Percentiles rank a stretch among this genome's conserved stretches.
Evolutionary conservation across 2,888 invertebrate species (phyloP).

Genomic region (Slavum lentiscoides): DNA sequence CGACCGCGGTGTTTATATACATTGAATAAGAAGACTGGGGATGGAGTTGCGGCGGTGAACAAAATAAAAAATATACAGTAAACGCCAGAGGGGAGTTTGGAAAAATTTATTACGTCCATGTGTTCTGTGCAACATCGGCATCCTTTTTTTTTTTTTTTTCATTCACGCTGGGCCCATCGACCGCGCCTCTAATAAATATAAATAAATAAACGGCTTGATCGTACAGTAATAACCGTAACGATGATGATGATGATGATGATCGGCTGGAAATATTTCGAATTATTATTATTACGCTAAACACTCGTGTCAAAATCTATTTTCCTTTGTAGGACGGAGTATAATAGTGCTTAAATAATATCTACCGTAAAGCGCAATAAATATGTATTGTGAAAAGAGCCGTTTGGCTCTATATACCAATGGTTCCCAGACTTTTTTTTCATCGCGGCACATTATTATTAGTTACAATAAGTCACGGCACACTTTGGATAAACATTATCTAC

Average conservation of each 20-base stretch:
- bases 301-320: no score
- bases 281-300: neutral
- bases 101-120: conserved; percentile 46
- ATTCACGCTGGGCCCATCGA: conserved; percentile 1
- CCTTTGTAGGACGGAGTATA: no score
- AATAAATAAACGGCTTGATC: conserved; percentile 1
- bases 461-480: no score
- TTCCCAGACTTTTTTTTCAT: no score
- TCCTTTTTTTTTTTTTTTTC: conserved; percentile 15
- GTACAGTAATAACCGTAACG: neutral
- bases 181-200: conserved; percentile 2
- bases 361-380: no score
- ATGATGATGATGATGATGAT: neutral
- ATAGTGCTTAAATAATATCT: no score
- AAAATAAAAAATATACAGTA: neutral
- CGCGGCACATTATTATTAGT: no score
- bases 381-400: no score
- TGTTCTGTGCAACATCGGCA: conserved; percentile 3
- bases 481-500: no score
- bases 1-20: neutral
- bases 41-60: neutral
- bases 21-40: conserved; percentile 5
- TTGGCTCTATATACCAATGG: no score
- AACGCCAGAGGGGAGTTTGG: neutral
- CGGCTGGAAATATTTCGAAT: conserved; percentile 5